phyloP scores from a whole-genome alignment of 2,888 invertebrate genomes.

The Polietes domitor region DNA sequence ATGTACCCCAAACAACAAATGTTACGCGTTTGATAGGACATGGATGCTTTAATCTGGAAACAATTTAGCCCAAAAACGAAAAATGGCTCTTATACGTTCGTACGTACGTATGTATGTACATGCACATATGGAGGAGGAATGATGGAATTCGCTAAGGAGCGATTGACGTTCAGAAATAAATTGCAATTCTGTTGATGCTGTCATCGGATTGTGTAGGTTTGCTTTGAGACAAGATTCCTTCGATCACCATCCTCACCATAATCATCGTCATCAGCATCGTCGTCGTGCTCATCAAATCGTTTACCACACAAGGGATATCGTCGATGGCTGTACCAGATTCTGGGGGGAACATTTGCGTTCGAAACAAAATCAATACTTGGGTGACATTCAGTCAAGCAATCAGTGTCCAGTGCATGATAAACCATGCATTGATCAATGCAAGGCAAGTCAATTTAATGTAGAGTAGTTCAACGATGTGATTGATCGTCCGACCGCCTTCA shows the following conservation, averaged over 20 bases:
- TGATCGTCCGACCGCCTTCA: constrained; percentile 58
- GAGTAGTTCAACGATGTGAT: constrained; percentile 35
- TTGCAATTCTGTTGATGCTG: not conserved
- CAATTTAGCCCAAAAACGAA: constrained; percentile 56
- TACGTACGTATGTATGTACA: not conserved
- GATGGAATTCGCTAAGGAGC: constrained; percentile 7
- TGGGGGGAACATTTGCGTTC: constrained; percentile 26
- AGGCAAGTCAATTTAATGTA: not conserved
- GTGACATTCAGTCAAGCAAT: constrained; percentile 56
- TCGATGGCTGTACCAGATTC: not conserved
- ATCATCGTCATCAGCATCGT: too few species aligned
- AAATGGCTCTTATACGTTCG: constrained; percentile 44
- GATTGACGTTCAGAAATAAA: constrained; percentile 8
- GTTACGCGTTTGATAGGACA: constrained; percentile 65
- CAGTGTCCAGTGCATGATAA: constrained; percentile 25
- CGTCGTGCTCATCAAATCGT: constrained; percentile 7
- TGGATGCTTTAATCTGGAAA: constrained; percentile 66
- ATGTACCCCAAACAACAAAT: constrained; percentile 13
- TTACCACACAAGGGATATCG: constrained; percentile 3
- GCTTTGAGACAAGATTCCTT: constrained; percentile 6
- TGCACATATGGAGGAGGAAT: constrained; percentile 32
- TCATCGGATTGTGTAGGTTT: constrained; percentile 5
- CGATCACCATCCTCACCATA: constrained; percentile 5
- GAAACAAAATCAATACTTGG: constrained; percentile 1
- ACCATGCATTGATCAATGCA: not conserved